phyloP scores from a whole-genome alignment of 2,113 vertebrate species.

The Otis tarda region DNA sequence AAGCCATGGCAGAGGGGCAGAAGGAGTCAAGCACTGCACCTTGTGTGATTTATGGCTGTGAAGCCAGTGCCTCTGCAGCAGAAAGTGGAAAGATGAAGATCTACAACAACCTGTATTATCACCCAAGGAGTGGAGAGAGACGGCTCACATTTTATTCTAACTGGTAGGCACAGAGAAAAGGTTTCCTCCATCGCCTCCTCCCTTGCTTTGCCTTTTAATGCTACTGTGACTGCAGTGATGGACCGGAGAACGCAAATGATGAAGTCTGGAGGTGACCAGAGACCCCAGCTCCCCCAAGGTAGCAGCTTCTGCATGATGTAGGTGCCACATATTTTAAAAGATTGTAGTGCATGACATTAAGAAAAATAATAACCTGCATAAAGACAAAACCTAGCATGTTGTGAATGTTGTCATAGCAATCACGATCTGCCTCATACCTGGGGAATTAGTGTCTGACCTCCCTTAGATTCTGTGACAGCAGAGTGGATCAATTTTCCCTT shows the following conservation, averaged over 20 bases:
- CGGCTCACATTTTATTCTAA: not conserved
- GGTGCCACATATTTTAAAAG: not conserved
- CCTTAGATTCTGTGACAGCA: not conserved
- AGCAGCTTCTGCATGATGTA: not conserved
- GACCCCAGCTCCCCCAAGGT: not conserved
- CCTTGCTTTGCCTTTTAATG: not conserved
- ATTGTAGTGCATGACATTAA: not conserved
- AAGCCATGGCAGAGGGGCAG: not conserved
- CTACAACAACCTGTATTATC: not conserved
- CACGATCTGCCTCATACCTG: not conserved
- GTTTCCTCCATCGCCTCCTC: not conserved
- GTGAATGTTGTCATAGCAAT: not conserved
- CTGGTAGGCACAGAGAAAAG: not conserved
- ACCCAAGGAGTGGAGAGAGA: not conserved
- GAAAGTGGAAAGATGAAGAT: not conserved
- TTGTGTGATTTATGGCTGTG: not conserved
- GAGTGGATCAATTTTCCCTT: not conserved
- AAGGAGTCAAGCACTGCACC: not conserved
- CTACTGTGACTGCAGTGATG: not conserved
- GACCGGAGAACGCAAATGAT: accelerated
- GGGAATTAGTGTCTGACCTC: not conserved
- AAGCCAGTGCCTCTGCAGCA: not conserved
- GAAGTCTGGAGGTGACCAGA: not conserved
- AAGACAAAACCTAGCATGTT: not conserved
- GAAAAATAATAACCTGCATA: not conserved